phyloP scores from a whole-genome alignment of 2,797 vertebrate species.

The Acanthornis magna region DNA sequence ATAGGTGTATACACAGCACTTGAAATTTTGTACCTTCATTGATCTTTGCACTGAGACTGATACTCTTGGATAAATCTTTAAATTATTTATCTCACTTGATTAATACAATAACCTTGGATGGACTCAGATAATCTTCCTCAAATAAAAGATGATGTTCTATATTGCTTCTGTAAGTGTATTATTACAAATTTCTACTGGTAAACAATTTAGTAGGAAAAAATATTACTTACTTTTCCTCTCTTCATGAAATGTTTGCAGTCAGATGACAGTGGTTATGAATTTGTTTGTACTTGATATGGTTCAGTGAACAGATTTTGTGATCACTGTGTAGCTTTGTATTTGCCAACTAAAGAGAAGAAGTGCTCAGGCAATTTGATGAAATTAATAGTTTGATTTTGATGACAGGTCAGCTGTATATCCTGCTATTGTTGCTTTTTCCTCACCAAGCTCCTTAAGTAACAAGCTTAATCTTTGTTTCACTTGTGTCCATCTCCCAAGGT shows the following conservation, averaged over 20 bases:
- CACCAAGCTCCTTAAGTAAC: background rate
- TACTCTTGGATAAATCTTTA: background rate
- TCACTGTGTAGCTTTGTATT: background rate
- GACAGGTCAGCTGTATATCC: background rate
- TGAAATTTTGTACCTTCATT: background rate
- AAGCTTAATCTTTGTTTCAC: background rate
- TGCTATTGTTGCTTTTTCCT: background rate
- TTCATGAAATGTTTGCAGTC: background rate
- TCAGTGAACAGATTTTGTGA: slow-evolving; percentile 25
- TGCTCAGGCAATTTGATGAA: slow-evolving; percentile 15
- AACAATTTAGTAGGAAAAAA: background rate
- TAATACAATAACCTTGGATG: background rate
- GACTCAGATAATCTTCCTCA: background rate
- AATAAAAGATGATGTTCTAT: background rate
- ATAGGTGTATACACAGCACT: background rate
- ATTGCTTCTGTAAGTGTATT: background rate
- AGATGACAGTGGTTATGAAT: slow-evolving; percentile 13
- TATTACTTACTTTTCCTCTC: background rate
- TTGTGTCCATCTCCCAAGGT: background rate
- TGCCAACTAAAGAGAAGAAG: slow-evolving; percentile 26
- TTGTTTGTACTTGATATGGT: background rate
- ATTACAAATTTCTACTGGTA: background rate
- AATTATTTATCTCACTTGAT: background rate
- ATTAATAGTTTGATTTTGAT: background rate
- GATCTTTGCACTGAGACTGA: background rate